A percentile compares a stretch with the other conserved stretches of the same genome.
Conservation (phyloP, 1,140 invertebrate genomes). For the Marisa cornuarietis region DNA sequence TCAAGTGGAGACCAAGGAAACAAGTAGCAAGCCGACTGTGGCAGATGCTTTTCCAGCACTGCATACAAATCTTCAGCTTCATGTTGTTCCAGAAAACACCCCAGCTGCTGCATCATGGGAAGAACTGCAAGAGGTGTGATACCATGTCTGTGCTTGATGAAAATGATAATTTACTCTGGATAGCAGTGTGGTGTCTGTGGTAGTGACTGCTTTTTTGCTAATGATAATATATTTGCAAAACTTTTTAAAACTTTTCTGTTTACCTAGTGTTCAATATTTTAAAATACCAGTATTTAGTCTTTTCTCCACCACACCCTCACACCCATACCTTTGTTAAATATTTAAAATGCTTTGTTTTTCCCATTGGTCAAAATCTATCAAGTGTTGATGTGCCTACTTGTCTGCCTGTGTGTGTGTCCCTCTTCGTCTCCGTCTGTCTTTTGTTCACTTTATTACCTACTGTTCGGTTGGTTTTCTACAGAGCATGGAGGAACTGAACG, state of each 20-base stretch:
- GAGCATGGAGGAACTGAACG: slow-evolving; percentile 54
- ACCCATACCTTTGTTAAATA: neutral
- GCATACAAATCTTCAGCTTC: slow-evolving; percentile 35
- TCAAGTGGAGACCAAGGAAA: neutral
- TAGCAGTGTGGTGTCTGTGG: no score
- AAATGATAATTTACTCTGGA: no score
- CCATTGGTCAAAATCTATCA: neutral
- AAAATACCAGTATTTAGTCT: no score
- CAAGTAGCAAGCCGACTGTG: neutral
- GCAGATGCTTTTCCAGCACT: slow-evolving; percentile 18
- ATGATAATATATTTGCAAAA: no score
- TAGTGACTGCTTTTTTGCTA: no score
- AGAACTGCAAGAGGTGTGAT: slow-evolving; percentile 48
- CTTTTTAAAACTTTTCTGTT: no score
- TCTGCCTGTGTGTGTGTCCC: no score
- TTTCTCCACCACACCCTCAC: no score
- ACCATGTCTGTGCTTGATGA: neutral
- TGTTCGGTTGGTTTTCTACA: slow-evolving; percentile 33
- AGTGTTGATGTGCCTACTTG: neutral
- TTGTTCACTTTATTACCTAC: neutral
- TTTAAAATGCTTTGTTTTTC: neutral
- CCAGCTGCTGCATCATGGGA: slow-evolving; percentile 54
- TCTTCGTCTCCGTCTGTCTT: neutral
- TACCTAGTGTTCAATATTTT: no score
- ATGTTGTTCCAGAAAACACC: slow-evolving; percentile 42